A percentile compares a stretch with the other conserved stretches of the same genome.
Evolutionary conservation across 2,113 vertebrate genomes (phyloP).

Genomic region (Phaetusa simplex): DNA sequence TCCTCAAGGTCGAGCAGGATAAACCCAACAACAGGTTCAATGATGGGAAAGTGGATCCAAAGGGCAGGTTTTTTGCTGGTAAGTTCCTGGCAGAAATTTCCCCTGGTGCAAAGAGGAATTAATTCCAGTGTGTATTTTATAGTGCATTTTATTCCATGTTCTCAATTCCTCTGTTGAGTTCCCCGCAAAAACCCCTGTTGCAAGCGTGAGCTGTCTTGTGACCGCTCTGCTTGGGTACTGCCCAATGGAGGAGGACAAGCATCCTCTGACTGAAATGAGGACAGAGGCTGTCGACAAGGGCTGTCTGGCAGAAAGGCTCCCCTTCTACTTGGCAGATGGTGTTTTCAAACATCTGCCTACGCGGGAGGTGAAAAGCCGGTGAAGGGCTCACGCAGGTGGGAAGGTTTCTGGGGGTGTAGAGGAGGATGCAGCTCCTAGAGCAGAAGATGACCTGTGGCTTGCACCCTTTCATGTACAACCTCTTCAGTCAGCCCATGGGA

Average conservation of each 20-base stretch:
- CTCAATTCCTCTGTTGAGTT: not conserved
- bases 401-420: not conserved
- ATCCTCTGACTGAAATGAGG: not conserved
- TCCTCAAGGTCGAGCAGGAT: slow-evolving; percentile 57
- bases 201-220: not conserved
- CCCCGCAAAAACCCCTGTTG: fast-evolving
- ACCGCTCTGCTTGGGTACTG: not conserved
- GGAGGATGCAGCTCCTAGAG: not conserved
- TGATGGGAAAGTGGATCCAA: slow-evolving; percentile 82
- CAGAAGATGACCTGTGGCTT: not conserved
- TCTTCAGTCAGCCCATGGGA: not conserved
- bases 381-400: not conserved
- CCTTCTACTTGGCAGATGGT: not conserved
- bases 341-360: not conserved
- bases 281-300: not conserved
- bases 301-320: not conserved
- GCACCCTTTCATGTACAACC: not conserved
- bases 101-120: not conserved
- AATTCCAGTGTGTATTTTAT: not conserved
- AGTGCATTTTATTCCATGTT: not conserved
- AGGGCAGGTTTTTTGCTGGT: slow-evolving; percentile 81
- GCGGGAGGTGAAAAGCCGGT: not conserved
- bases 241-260: not conserved
- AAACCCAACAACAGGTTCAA: slow-evolving; percentile 82
- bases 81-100: not conserved